phyloP scores from a whole-genome alignment of 2,888 invertebrate genomes.

The Phytoseiulus persimilis region DNA sequence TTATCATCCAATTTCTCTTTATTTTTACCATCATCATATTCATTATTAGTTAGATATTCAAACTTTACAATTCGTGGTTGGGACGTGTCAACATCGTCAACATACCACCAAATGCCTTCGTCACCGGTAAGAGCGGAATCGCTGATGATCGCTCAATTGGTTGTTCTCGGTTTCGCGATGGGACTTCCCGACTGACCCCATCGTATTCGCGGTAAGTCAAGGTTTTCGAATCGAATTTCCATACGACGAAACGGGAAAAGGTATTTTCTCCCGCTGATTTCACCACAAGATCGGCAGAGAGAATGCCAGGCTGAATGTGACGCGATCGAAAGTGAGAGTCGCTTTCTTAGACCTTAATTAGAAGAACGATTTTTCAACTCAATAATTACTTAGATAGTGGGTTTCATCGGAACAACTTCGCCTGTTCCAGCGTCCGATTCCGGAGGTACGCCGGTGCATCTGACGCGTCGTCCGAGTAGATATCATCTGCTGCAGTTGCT shows the following conservation, averaged over 20 bases:
- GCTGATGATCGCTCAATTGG: neutral
- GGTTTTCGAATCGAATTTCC: neutral
- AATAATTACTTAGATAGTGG: neutral
- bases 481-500: neutral
- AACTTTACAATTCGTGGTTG: neutral
- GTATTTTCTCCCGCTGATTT: neutral
- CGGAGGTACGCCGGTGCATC: neutral
- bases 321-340: neutral
- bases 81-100: neutral
- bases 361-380: neutral
- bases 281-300: neutral
- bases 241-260: neutral
- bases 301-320: neutral
- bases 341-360: neutral
- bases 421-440: neutral
- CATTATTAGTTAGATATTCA: neutral
- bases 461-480: neutral
- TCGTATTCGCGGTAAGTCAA: neutral
- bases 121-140: neutral
- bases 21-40: neutral
- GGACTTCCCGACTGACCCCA: neutral
- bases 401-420: neutral
- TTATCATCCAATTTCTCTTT: neutral
- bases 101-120: neutral
- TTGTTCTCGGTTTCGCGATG: neutral